Conservation (phyloP, 2,888 invertebrate genomes). For the Xestobium rufovillosum region DNA sequence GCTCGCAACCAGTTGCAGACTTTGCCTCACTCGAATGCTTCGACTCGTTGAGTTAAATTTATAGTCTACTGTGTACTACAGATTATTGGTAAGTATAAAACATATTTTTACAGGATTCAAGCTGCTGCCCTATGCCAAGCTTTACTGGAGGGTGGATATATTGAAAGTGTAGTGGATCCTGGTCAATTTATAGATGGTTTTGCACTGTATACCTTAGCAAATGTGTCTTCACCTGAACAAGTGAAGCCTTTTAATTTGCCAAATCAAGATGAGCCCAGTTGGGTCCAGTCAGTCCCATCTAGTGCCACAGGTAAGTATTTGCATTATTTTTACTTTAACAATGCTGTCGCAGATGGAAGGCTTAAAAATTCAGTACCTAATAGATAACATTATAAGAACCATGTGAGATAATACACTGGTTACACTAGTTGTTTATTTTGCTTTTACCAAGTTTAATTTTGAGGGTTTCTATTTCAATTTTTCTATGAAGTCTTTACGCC, state of each 20-base stretch:
- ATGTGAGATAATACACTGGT: no score
- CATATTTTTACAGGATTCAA: slow-evolving; percentile 55
- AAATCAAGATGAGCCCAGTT: slow-evolving; percentile 52
- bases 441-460: no score
- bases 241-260: slow-evolving; percentile 36
- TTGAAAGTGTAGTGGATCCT: slow-evolving; percentile 59
- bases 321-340: not conserved
- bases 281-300: slow-evolving; percentile 46
- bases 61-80: no score
- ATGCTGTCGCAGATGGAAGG: no score
- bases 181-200: slow-evolving; percentile 45
- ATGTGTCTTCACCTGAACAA: slow-evolving; percentile 35
- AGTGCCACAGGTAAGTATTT: slow-evolving; percentile 27
- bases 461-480: no score
- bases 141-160: slow-evolving; percentile 64
- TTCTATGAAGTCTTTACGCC: no score
- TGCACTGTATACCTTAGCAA: slow-evolving; percentile 44
- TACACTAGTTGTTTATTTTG: no score
- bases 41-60: slow-evolving; percentile 2
- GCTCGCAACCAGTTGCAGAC: no score
- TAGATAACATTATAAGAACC: no score
- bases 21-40: no score
- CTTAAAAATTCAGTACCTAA: no score
- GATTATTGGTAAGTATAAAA: no score
- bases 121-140: slow-evolving; percentile 73